Conservation (phyloP, 2,797 vertebrate species). For the Eulemur mongoz region DNA sequence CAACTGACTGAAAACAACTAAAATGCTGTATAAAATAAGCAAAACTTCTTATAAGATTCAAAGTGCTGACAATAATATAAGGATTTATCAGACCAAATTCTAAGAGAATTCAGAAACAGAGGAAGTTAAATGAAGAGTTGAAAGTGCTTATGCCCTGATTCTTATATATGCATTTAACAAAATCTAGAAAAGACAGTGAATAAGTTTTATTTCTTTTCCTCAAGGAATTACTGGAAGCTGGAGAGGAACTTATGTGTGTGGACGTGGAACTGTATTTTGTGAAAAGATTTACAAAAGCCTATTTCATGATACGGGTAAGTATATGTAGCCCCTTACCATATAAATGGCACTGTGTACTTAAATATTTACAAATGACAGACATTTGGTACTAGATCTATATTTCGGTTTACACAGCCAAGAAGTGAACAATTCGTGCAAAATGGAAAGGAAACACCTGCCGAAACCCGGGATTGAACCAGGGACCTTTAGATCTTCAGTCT, state of each 20-base stretch:
- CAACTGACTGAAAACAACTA: background rate
- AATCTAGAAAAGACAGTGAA: background rate
- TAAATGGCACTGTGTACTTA: too few relatives aligned
- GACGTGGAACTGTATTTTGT: background rate
- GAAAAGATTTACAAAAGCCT: background rate
- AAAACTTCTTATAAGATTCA: background rate
- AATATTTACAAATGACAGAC: background rate
- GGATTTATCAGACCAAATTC: background rate
- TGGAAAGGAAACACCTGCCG: fast-evolving
- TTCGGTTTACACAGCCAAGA: background rate
- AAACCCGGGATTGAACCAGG: slow-evolving; percentile 50
- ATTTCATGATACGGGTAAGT: too few relatives aligned
- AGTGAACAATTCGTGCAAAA: too few relatives aligned
- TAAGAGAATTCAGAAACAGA: background rate
- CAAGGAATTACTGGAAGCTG: background rate
- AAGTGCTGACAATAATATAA: background rate
- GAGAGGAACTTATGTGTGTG: background rate
- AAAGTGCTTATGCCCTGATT: background rate
- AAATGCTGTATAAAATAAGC: background rate
- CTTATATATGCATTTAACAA: background rate
- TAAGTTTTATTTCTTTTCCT: background rate
- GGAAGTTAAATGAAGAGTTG: background rate
- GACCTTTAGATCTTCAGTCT: slow-evolving; percentile 62
- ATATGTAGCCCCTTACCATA: background rate
- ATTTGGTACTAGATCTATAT: background rate